These are phyloP conservation scores for Phengaris arion DNA, from an alignment of 2,888 invertebrate genomes.

Conservation along the genomic window DNA sequence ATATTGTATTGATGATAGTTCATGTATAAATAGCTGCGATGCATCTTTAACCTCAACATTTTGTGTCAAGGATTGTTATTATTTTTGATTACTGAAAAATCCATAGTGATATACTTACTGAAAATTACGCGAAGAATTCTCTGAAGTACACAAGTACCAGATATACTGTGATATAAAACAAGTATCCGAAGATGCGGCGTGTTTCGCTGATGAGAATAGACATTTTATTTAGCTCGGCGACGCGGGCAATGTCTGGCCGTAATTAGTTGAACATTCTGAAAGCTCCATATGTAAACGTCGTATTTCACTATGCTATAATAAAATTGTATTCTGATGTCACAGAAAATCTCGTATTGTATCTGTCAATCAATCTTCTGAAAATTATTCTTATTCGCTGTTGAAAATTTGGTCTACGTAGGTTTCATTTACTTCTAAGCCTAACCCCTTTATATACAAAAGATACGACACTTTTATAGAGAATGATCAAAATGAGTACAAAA, in stretches of 20 bases:
- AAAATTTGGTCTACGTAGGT: no score
- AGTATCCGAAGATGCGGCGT: background rate
- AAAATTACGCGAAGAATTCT: background rate
- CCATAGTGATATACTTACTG: background rate
- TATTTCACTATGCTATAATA: background rate
- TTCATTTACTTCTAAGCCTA: no score
- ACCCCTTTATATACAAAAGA: no score
- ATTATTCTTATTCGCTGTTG: background rate
- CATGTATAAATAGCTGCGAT: background rate
- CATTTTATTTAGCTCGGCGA: slow-evolving; percentile 1
- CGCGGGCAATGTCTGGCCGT: background rate
- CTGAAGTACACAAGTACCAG: no score
- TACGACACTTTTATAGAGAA: no score
- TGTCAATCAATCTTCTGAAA: background rate
- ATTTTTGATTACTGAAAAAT: slow-evolving; percentile 1
- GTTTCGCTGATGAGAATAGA: background rate
- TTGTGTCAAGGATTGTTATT: background rate
- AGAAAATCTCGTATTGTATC: background rate
- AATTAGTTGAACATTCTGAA: slow-evolving; percentile 21
- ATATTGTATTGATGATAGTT: slow-evolving; percentile 42
- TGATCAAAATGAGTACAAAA: no score
- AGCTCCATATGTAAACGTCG: background rate
- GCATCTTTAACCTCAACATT: no score
- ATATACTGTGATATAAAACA: no score
- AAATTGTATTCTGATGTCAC: background rate